Evolutionary conservation across 2,888 invertebrate genomes (phyloP), one percentile per base, ranked within the genome.

Genomic region (Hartigia nigra): DNA sequence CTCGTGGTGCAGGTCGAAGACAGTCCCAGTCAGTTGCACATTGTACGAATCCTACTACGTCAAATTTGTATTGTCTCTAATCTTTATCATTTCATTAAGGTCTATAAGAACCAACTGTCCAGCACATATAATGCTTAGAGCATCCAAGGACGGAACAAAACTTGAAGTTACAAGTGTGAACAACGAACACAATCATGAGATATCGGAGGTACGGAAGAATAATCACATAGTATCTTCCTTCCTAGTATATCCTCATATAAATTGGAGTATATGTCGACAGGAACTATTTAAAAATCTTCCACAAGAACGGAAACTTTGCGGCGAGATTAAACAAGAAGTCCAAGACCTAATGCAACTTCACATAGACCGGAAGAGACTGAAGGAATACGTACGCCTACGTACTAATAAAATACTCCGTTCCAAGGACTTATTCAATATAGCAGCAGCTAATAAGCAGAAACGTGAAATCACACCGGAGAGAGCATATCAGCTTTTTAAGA

Each of bases 91-190:
- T 36, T 74, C 74, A 76, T 78, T 31, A 74, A 91, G 91, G 80
- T 90, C 92, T 2, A 91, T 92, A 82, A 87, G 92, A 81, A 92
- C 91, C 31, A 90, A 92, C 86, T 92, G 92, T 85, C 92, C 92
- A 36, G 91, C 92, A 12, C 91, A 92, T 81, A 91, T 92, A 77
- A 91, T 92, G 87, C 86, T 92, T 31, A 87, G 92, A 72, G 92
- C 92, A 36, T 91, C 92, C 11, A 92, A 92, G 84, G 91, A 91
- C 83, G 92, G 92, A 37, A 90, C 89, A 69, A 91, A 91, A 81
- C 82, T 92, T 55, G 92, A 92, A 87, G 92, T 92, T 3, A 91
- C 92, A n/a, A 91, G 92, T 79, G 92, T 92, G 14, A 92, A 92
- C 82, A 92, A 92, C 80, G 90, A 91, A 55, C 92, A 92, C 82